Base-by-base conservation (phyloP, 2,797 vertebrate species). In the Pangasius mekongensis region DNA sequence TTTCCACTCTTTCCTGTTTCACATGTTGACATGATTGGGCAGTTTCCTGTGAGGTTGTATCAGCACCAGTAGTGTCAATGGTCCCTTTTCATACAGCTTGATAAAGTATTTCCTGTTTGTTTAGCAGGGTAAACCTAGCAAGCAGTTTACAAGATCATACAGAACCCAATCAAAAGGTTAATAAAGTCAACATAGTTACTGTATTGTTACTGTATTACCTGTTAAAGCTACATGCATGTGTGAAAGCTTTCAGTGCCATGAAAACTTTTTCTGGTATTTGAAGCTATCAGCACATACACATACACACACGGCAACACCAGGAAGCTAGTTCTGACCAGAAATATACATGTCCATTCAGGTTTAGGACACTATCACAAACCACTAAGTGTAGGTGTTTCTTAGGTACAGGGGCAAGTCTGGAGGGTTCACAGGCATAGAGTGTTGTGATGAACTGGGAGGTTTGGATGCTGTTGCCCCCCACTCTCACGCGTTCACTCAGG, bases 1-100 rank as follows among this genome's bases (percentile, higher is more conserved):
- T 43, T 43, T 43, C 39, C 39, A 43, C 39, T 43, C 39, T 43
- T 43, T 5, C 39, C 39, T 43, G 39, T 5, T 43, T 39, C 24
- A 66, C 27, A n/a, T 66, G 24, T 11, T 67, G 43, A 86, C 87
- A 92, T 43, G 39, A 39, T 39, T 39, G 39, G 39, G 39, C 39
- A 39, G 39, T 39, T 39, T 39, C 39, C 39, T 6, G 5, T 43
- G 39, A 43, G 39, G 39, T 43, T 66, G 62, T 66, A n/a, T 39
- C 39, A 67, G 27, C 6, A 3, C n/a, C 10, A 30, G 3, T 30
- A 33, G 64, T 67, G 64, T 67, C n/a, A 67, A 5, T 33, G n/a
- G 4, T 67, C 64, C 13, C 9, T 67, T 67, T 67, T 67, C 13
- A 33, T 16, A 67, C 3, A 67, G 13, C 24, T 64, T 64, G 24